phyloP scores from a whole-genome alignment of 2,797 vertebrate species.

The Neomorphus geoffroyi region DNA sequence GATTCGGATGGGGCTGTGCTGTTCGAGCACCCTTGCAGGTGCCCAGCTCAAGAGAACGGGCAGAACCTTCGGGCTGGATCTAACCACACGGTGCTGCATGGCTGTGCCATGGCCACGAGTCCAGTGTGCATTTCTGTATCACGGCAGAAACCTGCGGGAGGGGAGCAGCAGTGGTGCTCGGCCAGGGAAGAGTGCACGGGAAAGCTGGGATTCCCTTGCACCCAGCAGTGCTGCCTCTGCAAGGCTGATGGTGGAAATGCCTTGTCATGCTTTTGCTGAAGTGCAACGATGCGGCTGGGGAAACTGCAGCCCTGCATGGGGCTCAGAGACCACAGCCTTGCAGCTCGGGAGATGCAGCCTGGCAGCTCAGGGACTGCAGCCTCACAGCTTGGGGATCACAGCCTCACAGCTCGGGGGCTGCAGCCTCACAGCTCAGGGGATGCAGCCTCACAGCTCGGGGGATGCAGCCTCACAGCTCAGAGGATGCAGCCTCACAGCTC shows the following conservation, averaged over 20 bases:
- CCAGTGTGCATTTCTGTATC: too few species aligned
- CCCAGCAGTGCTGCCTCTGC: neutral
- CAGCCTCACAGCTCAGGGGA: too few species aligned
- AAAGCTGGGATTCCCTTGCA: neutral
- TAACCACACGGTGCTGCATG: neutral
- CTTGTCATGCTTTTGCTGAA: neutral
- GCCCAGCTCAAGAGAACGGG: neutral
- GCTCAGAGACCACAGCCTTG: neutral
- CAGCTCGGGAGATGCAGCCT: too few species aligned
- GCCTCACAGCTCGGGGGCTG: too few species aligned
- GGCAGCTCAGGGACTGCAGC: too few species aligned
- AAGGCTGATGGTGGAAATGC: neutral
- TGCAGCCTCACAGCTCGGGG: too few species aligned
- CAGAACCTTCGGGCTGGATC: neutral
- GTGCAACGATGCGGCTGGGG: neutral
- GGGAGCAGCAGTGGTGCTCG: neutral
- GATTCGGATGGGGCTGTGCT: accelerated
- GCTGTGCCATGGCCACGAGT: accelerated
- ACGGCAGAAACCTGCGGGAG: neutral
- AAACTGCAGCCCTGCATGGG: neutral
- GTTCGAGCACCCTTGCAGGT: accelerated
- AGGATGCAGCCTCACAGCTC: too few species aligned
- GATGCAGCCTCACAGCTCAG: too few species aligned
- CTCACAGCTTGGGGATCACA: too few species aligned
- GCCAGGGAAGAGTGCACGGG: accelerated